Evolutionary conservation across 53 echinoderm and acorn worm species (phyloP).

Genomic region (Luidia sarsii): DNA sequence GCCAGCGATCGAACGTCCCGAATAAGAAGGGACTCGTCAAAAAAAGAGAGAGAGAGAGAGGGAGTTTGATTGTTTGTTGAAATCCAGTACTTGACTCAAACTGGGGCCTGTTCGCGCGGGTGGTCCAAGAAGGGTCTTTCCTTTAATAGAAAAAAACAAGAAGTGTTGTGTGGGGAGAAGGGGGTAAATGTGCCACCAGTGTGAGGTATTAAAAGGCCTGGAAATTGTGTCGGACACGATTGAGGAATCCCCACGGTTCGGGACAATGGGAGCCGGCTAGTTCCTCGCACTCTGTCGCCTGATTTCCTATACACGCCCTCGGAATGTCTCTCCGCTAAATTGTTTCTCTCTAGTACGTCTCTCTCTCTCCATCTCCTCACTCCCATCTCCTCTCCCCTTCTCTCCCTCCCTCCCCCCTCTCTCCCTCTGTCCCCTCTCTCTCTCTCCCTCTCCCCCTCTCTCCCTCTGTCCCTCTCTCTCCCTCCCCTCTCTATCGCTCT

Average conservation of each 20-base stretch:
- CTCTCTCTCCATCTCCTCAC: no score
- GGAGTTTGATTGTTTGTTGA: constrained; percentile 25
- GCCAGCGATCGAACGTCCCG: neutral
- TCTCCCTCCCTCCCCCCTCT: no score
- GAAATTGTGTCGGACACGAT: constrained; percentile 21
- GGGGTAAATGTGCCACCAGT: constrained; percentile 23
- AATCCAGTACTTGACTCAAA: neutral
- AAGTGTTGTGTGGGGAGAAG: neutral
- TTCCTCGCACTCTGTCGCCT: neutral
- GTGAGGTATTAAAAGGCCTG: neutral
- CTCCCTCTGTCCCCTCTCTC: no score
- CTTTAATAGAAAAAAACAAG: constrained; percentile 37
- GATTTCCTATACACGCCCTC: constrained; percentile 13
- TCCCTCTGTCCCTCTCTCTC: no score
- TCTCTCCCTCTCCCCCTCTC: no score
- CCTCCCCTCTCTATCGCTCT: no score
- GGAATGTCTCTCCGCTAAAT: neutral
- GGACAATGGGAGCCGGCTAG: no score
- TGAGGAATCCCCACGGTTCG: neutral
- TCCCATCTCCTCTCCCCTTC: no score
- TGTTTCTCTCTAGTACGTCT: no score
- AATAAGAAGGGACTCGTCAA: neutral
- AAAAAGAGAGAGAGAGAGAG: neutral
- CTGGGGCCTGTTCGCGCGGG: neutral
- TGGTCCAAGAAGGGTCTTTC: constrained; percentile 1